These are phyloP conservation scores for Otolemur crassicaudatus DNA, from an alignment of 2,797 vertebrate genomes.

Conservation along the genomic window DNA sequence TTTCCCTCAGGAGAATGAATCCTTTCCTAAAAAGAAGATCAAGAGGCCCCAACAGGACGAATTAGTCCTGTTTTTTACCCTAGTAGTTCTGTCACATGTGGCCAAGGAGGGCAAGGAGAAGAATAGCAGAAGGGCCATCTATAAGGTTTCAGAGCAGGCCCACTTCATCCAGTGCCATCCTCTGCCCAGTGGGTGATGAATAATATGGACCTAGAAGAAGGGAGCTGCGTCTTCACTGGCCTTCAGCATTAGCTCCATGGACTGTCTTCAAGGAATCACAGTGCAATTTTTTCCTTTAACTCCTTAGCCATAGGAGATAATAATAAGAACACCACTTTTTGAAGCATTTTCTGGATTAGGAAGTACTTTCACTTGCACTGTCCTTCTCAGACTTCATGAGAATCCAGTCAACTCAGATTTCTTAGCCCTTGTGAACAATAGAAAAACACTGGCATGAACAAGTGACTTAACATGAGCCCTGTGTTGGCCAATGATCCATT, in stretches of 20 bases:
- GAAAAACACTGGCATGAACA: not conserved
- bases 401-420: not conserved
- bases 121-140: rapidly evolving
- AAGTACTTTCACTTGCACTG: not conserved
- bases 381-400: not conserved
- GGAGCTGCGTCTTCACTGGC: too few relatives aligned
- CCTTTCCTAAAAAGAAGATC: not conserved
- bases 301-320: not conserved
- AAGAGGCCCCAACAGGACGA: not conserved
- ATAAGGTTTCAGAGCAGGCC: not conserved
- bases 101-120: rapidly evolving
- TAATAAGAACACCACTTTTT: not conserved
- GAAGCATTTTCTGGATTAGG: not conserved
- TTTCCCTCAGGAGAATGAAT: not conserved
- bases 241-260: not conserved
- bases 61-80: not conserved
- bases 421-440: not conserved
- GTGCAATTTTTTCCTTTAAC: not conserved
- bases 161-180: not conserved
- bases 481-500: not conserved
- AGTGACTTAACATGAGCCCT: not conserved
- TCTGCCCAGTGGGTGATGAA: not conserved
- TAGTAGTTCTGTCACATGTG: too few relatives aligned
- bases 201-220: not conserved
- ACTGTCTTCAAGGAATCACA: not conserved